phyloP scores from a whole-genome alignment of 2,113 vertebrate species.

The Quiscalus mexicanus region DNA sequence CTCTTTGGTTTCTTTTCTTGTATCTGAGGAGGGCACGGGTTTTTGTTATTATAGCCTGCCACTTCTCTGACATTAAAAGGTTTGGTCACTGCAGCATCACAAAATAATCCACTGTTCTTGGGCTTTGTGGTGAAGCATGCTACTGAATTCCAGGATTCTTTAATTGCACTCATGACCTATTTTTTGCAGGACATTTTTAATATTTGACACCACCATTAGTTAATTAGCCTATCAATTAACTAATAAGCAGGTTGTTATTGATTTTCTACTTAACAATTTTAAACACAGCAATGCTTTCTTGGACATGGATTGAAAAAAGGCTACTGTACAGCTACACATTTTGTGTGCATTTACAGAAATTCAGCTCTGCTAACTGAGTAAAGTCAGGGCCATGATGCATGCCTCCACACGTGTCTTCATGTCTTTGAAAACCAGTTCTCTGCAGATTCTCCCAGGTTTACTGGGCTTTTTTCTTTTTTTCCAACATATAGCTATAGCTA shows the following conservation, averaged over 20 bases:
- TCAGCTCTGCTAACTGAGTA: background rate
- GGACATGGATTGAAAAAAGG: background rate
- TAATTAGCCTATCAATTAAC: background rate
- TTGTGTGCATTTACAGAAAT: background rate
- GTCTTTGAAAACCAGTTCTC: background rate
- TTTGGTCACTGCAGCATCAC: background rate
- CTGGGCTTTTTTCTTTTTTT: background rate
- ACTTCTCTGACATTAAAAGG: slow-evolving; percentile 49
- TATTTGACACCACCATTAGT: background rate
- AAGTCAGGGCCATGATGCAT: background rate
- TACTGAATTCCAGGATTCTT: background rate
- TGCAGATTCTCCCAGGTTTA: background rate
- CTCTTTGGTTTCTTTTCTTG: slow-evolving; percentile 62
- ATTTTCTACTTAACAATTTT: background rate
- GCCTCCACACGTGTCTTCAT: background rate
- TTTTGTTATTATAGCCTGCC: slow-evolving; percentile 4
- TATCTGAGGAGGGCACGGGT: slow-evolving; percentile 58
- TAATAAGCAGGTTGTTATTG: background rate
- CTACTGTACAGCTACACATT: background rate
- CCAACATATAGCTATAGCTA: background rate
- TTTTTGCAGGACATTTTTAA: slow-evolving; percentile 20
- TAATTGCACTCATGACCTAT: background rate
- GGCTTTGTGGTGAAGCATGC: background rate
- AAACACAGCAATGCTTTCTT: background rate
- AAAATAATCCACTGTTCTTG: slow-evolving; percentile 7